Evolutionary conservation across 2,113 vertebrate genomes (phyloP).

Genomic region (Steatornis caripensis): DNA sequence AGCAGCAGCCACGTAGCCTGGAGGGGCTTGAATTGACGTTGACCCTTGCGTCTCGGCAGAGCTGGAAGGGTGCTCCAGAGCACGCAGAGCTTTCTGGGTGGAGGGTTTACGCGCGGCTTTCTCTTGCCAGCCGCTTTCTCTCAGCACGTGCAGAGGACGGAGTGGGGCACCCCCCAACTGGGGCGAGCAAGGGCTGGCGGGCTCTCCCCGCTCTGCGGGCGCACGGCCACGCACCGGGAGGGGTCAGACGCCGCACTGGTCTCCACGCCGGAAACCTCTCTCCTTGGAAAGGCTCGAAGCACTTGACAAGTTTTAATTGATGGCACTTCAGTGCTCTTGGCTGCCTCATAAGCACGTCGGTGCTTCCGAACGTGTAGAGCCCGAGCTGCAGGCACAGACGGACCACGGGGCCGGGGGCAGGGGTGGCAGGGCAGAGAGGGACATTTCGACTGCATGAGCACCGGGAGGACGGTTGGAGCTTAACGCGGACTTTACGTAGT

Average conservation of each 20-base stretch:
- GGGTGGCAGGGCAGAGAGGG: neutral
- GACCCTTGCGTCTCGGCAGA: neutral
- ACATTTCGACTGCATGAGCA: accelerated
- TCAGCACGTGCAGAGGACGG: neutral
- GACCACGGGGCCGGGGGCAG: neutral
- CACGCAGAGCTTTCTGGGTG: neutral
- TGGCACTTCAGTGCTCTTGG: neutral
- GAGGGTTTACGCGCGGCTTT: neutral
- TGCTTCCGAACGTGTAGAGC: neutral
- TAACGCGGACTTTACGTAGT: neutral
- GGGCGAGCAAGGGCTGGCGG: accelerated
- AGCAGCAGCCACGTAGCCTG: neutral
- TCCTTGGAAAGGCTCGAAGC: neutral
- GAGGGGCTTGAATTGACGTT: neutral
- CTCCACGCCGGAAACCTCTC: neutral
- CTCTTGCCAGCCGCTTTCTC: neutral
- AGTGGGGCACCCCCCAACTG: neutral
- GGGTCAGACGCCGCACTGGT: neutral
- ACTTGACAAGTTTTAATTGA: neutral
- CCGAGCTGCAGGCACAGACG: neutral
- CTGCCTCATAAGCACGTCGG: neutral
- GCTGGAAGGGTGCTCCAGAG: neutral
- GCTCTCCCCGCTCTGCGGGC: neutral
- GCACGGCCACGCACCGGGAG: accelerated
- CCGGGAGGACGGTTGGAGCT: neutral